A percentile compares a stretch with the other conserved stretches of the same genome.
Evolutionary conservation across 2,113 vertebrate genomes (phyloP).

Genomic region (Festucalex cinctus): DNA sequence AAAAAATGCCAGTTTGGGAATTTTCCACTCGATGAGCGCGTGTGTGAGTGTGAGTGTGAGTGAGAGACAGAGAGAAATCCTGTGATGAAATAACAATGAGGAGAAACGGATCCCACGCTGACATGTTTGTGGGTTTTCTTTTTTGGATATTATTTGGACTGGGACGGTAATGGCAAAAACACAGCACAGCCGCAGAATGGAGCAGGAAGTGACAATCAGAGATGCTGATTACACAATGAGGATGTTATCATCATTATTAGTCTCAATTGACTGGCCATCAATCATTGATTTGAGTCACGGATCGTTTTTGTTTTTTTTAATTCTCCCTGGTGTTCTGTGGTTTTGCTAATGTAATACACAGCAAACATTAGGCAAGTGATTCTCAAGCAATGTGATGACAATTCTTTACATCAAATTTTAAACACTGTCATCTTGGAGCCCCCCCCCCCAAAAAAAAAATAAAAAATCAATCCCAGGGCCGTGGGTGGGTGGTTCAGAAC

Average conservation of each 20-base stretch:
- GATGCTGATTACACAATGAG: constrained; percentile 10
- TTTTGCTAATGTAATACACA: neutral
- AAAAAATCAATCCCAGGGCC: too few relatives aligned
- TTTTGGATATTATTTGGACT: neutral
- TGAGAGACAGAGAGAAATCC: neutral
- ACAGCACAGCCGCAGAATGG: neutral
- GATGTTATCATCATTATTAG: constrained; percentile 1
- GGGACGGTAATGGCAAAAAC: constrained; percentile 5
- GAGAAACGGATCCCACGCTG: neutral
- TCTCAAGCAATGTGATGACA: neutral
- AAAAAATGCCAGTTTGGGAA: neutral
- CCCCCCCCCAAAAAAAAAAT: too few relatives aligned
- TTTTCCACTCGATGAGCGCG: neutral
- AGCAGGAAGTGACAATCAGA: constrained; percentile 3
- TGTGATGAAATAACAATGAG: neutral
- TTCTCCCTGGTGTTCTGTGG: neutral
- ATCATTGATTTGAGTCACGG: neutral
- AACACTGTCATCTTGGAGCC: too few relatives aligned
- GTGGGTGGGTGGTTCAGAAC: too few relatives aligned
- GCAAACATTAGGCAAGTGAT: neutral
- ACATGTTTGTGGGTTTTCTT: neutral
- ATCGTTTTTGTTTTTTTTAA: neutral
- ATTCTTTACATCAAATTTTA: too few relatives aligned
- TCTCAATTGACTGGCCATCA: constrained; percentile 1
- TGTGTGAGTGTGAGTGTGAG: too few relatives aligned